A percentile compares a stretch with the other conserved stretches of the same genome.
phyloP scores from a whole-genome alignment of 1,140 invertebrate species.

The Brachionus rubens region DNA sequence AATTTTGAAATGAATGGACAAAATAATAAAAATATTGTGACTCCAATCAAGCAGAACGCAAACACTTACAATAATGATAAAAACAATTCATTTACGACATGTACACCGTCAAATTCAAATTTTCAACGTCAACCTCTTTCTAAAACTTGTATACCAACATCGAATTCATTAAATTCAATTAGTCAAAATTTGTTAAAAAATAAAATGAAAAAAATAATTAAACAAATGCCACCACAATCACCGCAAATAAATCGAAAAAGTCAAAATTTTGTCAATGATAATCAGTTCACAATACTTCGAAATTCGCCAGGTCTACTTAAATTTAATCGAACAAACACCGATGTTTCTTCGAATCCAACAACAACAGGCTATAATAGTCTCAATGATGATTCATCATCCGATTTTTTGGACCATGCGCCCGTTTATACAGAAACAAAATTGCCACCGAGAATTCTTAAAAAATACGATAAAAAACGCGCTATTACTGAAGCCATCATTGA shows the following conservation, averaged over 20 bases:
- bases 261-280: background rate
- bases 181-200: background rate
- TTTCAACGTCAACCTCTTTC: too few relatives aligned
- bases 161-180: background rate
- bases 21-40: background rate
- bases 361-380: constrained; percentile 18
- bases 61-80: too few relatives aligned
- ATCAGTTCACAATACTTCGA: background rate
- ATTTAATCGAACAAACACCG: background rate
- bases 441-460: background rate
- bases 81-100: constrained; percentile 7
- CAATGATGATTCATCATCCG: constrained; percentile 19
- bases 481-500: constrained; percentile 27
- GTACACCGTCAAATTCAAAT: background rate
- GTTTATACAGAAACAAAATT: background rate
- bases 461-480: constrained; percentile 24
- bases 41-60: background rate
- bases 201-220: background rate
- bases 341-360: background rate
- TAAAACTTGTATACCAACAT: constrained; percentile 5
- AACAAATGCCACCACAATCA: constrained; percentile 9
- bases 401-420: background rate
- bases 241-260: background rate
- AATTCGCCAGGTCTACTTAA: background rate
- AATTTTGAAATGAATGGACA: constrained; percentile 1